These are phyloP conservation scores for Pantherophis guttatus DNA, from an alignment of 2,113 vertebrate species.

Conservation along the genomic window DNA sequence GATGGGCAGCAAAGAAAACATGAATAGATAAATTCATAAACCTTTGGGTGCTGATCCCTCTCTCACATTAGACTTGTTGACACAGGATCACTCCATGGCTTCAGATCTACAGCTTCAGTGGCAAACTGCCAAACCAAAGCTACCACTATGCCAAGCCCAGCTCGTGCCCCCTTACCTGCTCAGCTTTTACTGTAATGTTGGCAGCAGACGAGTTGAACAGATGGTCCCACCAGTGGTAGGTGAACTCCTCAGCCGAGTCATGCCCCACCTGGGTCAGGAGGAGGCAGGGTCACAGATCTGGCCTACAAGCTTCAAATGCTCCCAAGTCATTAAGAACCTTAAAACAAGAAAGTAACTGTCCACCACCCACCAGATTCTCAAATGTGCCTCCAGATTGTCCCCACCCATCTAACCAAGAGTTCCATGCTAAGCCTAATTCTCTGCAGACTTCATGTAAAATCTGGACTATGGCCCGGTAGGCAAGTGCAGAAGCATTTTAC, in stretches of 20 bases:
- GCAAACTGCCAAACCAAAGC: background rate
- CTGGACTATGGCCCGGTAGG: background rate
- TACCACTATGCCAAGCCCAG: background rate
- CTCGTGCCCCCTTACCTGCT: slow-evolving; percentile 62
- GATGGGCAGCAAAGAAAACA: background rate
- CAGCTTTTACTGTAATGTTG: slow-evolving; percentile 78
- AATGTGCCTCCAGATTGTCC: background rate
- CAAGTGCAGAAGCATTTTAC: background rate
- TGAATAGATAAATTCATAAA: background rate
- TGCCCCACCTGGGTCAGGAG: slow-evolving; percentile 82
- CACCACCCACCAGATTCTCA: background rate
- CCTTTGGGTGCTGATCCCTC: background rate
- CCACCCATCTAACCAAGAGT: background rate
- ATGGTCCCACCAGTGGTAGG: slow-evolving; percentile 95
- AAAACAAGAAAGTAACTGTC: background rate
- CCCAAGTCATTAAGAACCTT: background rate
- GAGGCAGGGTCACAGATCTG: background rate
- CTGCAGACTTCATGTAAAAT: background rate
- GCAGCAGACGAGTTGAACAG: slow-evolving; percentile 88
- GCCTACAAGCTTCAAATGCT: background rate
- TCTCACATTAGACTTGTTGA: background rate
- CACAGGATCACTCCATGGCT: background rate
- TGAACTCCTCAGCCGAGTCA: slow-evolving; percentile 83
- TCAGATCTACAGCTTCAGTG: background rate
- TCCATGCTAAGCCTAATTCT: background rate